Conservation (phyloP, 1,140 invertebrate species). For the Drosophila azteca region DNA sequence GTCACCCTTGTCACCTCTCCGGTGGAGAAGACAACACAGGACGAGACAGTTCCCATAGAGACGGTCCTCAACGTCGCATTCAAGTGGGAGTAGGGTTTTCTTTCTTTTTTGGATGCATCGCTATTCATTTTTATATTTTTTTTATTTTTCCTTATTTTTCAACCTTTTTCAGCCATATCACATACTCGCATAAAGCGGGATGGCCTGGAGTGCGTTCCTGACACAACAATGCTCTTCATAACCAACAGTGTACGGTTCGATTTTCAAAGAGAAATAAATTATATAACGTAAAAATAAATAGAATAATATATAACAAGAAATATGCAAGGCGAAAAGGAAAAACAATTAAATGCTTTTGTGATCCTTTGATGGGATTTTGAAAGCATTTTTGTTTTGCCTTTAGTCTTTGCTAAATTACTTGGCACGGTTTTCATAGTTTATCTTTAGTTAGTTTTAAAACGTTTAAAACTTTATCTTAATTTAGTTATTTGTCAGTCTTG, state of each 20-base stretch:
- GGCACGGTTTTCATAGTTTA: background rate
- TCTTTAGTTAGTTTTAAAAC: background rate
- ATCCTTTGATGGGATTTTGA: constrained; percentile 39
- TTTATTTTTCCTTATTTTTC: background rate
- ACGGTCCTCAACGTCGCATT: background rate
- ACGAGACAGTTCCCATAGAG: too few species aligned
- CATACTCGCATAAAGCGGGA: constrained; percentile 15
- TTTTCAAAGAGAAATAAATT: constrained; percentile 39
- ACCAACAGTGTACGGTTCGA: constrained; percentile 17
- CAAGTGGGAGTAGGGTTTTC: background rate
- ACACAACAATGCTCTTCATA: constrained; percentile 35
- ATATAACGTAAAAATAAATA: constrained; percentile 8
- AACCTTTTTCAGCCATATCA: constrained; percentile 36
- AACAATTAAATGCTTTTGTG: constrained; percentile 46
- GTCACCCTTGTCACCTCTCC: background rate
- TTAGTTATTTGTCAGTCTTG: too few species aligned
- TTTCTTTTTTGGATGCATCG: constrained; percentile 19
- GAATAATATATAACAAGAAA: constrained; percentile 14
- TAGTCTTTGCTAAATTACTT: constrained; percentile 6
- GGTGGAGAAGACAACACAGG: background rate
- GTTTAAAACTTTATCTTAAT: background rate
- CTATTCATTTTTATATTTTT: constrained; percentile 15
- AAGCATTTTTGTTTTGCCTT: constrained; percentile 10
- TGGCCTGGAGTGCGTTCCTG: constrained; percentile 24
- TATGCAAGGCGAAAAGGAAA: constrained; percentile 12